These are phyloP conservation scores for Ostrea edulis DNA, from an alignment of 1,140 invertebrate species.

Conservation along the genomic window DNA sequence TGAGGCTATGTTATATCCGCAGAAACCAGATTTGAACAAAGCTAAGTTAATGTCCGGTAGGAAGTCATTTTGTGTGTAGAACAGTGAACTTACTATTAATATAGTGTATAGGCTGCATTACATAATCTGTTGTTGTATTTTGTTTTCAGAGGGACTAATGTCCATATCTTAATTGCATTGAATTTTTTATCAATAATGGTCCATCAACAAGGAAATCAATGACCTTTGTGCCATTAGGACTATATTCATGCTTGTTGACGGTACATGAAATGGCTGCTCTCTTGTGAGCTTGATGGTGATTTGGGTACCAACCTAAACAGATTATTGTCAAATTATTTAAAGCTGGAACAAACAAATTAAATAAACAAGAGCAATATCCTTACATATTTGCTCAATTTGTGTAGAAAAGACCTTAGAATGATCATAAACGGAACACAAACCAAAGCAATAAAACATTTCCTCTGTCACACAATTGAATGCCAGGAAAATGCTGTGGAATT, in stretches of 20 bases:
- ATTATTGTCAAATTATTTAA: conserved; percentile 33
- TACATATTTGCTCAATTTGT: background rate
- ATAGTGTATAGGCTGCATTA: background rate
- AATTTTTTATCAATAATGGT: conserved; percentile 7
- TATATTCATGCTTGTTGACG: background rate
- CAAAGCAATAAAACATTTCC: too few species aligned
- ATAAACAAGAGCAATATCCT: background rate
- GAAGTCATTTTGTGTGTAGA: background rate
- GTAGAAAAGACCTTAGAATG: background rate
- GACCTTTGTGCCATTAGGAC: background rate
- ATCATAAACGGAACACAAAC: background rate
- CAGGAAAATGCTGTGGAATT: too few species aligned
- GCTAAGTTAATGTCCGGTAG: background rate
- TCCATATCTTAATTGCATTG: background rate
- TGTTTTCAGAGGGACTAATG: background rate
- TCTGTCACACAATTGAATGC: too few species aligned
- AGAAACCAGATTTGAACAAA: too few species aligned
- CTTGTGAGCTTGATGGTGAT: background rate
- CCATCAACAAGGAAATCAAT: background rate
- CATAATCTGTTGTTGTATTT: background rate
- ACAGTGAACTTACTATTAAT: background rate
- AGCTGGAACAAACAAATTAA: background rate
- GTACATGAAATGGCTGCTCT: background rate
- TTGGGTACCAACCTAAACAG: background rate
- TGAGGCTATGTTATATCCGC: too few species aligned